These are phyloP conservation scores for Chaunax sp. DNA, from an alignment of 2,797 vertebrate genomes.

Conservation along the genomic window DNA sequence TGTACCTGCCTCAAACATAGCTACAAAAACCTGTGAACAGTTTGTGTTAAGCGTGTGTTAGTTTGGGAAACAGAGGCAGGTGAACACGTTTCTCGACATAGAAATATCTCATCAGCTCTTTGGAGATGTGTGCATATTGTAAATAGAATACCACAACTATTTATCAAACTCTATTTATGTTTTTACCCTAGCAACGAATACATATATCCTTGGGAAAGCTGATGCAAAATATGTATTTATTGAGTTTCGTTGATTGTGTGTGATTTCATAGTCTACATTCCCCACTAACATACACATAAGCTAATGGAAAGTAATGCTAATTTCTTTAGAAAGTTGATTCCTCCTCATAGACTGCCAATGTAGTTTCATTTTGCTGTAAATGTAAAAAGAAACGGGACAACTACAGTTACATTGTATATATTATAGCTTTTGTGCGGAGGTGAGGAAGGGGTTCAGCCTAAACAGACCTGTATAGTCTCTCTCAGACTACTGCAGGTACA, in stretches of 20 bases:
- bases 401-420: constrained; percentile 45
- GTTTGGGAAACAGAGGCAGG: constrained; percentile 42
- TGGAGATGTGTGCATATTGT: constrained; percentile 92
- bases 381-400: constrained; percentile 48
- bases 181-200: constrained; percentile 75
- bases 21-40: constrained; percentile 27
- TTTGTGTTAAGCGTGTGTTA: constrained; percentile 16
- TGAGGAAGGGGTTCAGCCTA: constrained; percentile 62
- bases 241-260: constrained; percentile 70
- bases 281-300: constrained; percentile 40
- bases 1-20: constrained; percentile 36
- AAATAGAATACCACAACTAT: constrained; percentile 92
- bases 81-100: constrained; percentile 44
- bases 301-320: constrained; percentile 43
- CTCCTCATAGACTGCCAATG: constrained; percentile 42
- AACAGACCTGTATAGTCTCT: constrained; percentile 59
- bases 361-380: constrained; percentile 56
- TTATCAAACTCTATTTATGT: constrained; percentile 90
- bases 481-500: constrained; percentile 56
- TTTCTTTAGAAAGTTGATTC: constrained; percentile 59
- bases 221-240: constrained; percentile 80
- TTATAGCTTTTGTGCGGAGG: constrained; percentile 54
- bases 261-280: constrained; percentile 28
- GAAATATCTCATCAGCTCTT: constrained; percentile 62
- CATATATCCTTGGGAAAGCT: constrained; percentile 77